Evolutionary conservation across 2,888 invertebrate genomes (phyloP).

Genomic region (Sympetrum striolatum): DNA sequence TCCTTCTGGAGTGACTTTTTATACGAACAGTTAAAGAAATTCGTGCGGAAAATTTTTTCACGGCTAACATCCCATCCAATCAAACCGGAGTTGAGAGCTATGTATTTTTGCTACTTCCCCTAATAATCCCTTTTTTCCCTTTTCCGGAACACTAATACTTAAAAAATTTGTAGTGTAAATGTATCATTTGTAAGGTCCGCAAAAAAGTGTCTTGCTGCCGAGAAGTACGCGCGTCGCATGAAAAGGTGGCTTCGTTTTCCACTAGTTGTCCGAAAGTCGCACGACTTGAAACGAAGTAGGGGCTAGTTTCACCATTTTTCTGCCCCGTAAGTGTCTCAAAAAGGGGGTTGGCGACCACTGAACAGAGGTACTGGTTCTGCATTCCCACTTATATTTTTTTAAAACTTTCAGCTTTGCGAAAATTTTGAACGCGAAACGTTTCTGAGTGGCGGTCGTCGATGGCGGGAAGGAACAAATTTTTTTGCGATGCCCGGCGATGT

Average conservation of each 20-base stretch:
- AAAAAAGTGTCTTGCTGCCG: background rate
- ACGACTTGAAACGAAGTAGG: background rate
- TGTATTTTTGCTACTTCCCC: conserved; percentile 40
- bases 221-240: background rate
- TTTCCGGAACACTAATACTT: conserved; percentile 29
- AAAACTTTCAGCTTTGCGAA: background rate
- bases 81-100: conserved; percentile 21
- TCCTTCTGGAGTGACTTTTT: conserved; percentile 13
- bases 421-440: background rate
- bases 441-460: background rate
- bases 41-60: background rate
- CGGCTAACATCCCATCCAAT: background rate
- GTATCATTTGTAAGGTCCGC: background rate
- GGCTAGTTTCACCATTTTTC: background rate
- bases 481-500: background rate
- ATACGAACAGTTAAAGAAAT: background rate
- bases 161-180: background rate
- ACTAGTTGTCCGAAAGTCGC: background rate
- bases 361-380: conserved; percentile 14
- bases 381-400: conserved; percentile 32
- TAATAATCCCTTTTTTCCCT: conserved; percentile 8
- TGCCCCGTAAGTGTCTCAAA: background rate
- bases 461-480: background rate
- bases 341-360: background rate
- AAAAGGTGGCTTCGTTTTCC: background rate